Evolutionary conservation across 2,888 invertebrate genomes (phyloP).

Genomic region (Sericinus montela): DNA sequence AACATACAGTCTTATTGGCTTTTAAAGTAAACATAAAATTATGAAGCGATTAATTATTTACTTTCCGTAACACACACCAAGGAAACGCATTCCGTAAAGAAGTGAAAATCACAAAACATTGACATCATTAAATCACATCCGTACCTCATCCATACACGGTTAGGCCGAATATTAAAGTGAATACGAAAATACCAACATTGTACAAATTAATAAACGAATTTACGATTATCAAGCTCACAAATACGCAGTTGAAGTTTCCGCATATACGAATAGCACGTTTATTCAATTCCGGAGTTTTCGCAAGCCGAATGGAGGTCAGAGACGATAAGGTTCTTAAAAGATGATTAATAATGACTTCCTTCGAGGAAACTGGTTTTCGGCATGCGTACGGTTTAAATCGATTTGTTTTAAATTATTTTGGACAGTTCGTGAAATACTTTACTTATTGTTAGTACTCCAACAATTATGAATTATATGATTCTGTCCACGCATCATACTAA

Average conservation of each 20-base stretch:
- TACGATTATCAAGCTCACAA: constrained; percentile 28
- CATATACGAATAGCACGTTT: constrained; percentile 35
- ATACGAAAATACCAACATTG: constrained; percentile 21
- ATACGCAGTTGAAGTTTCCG: constrained; percentile 42
- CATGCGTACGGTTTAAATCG: constrained; percentile 3
- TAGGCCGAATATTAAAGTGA: constrained; percentile 1
- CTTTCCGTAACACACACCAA: no score
- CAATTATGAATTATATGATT: no score
- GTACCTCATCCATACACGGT: constrained; percentile 4
- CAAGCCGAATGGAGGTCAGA: constrained; percentile 47
- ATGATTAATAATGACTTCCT: constrained; percentile 67
- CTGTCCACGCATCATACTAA: no score
- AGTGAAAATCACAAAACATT: neutral
- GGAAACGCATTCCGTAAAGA: neutral
- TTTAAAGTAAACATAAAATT: no score
- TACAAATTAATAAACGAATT: constrained; percentile 24
- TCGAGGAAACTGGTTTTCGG: constrained; percentile 33
- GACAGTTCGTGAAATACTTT: neutral
- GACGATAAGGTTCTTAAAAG: constrained; percentile 49
- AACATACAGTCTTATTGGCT: no score
- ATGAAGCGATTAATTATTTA: no score
- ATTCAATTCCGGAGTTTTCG: constrained; percentile 61
- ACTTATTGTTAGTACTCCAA: neutral
- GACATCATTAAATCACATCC: constrained; percentile 4
- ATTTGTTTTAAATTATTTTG: constrained; percentile 2